Percentiles rank a stretch among this genome's conserved stretches.
phyloP scores from a whole-genome alignment of 1,140 invertebrate species.

The Tribolium madens region DNA sequence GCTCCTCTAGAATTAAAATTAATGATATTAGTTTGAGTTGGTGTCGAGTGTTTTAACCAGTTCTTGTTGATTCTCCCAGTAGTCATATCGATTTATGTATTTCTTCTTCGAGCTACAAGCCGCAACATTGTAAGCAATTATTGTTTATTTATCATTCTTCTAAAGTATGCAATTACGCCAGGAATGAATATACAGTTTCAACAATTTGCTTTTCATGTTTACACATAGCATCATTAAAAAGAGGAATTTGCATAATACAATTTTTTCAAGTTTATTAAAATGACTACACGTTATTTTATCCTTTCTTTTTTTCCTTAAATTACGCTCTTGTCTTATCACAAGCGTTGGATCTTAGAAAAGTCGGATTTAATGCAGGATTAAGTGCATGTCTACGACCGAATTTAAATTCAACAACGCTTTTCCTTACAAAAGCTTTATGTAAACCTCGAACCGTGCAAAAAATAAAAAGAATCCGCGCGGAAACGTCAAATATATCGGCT shows the following conservation, averaged over 20 bases:
- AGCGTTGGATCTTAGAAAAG: slow-evolving; percentile 1
- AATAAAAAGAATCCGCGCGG: not conserved
- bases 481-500: slow-evolving; percentile 18
- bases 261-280: slow-evolving; percentile 28
- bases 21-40: not conserved
- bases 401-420: slow-evolving; percentile 35
- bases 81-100: slow-evolving; percentile 5
- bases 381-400: slow-evolving; percentile 25
- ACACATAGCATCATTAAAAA: slow-evolving; percentile 18
- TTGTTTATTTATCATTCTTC: slow-evolving; percentile 11
- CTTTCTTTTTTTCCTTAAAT: slow-evolving; percentile 7
- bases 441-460: slow-evolving; percentile 12
- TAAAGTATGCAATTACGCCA: slow-evolving; percentile 5
- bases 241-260: slow-evolving; percentile 15
- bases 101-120: not conserved
- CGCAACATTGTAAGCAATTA: slow-evolving; percentile 15
- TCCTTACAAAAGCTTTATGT: slow-evolving; percentile 26
- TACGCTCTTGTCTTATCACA: slow-evolving; percentile 30
- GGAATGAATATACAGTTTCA: not conserved
- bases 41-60: not conserved
- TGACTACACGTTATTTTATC: not conserved
- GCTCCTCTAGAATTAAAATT: slow-evolving; percentile 62
- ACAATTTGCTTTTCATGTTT: not conserved
- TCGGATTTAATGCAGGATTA: slow-evolving; percentile 25
- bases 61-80: not conserved